phyloP scores from a whole-genome alignment of 2,113 vertebrate genomes.

The Antechinus flavipes region DNA sequence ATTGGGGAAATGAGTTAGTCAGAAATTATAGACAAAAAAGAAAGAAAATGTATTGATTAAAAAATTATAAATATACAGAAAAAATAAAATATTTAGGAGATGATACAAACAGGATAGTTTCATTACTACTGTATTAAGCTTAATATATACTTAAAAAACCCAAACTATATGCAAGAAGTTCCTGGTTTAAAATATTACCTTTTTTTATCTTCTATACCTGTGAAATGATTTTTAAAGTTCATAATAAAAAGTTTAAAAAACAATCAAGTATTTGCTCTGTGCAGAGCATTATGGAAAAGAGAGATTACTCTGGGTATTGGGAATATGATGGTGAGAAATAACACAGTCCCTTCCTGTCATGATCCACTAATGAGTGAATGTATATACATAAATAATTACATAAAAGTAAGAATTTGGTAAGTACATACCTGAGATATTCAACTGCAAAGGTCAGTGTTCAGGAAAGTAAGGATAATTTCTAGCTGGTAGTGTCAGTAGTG shows the following conservation, averaged over 20 bases:
- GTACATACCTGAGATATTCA: not conserved
- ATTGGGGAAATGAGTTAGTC: not conserved
- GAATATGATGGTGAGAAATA: not conserved
- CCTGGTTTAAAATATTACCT: not conserved
- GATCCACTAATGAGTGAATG: not conserved
- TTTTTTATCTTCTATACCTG: not conserved
- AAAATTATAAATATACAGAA: not conserved
- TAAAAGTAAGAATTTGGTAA: not conserved
- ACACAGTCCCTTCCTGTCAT: not conserved
- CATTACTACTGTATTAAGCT: not conserved
- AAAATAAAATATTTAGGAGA: not conserved
- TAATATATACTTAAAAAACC: not conserved
- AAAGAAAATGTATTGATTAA: not conserved
- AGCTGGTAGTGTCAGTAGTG: not conserved
- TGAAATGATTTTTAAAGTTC: not conserved
- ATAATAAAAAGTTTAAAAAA: not conserved
- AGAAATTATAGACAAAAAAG: not conserved
- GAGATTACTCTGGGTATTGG: not conserved
- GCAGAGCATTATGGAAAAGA: not conserved
- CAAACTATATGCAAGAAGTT: not conserved
- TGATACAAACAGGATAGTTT: not conserved
- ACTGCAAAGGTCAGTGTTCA: not conserved
- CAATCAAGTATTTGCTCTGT: not conserved
- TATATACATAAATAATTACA: not conserved
- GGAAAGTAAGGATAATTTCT: not conserved